Evolutionary conservation across 2,888 invertebrate genomes (phyloP).

Genomic region (Morpho achilles): DNA sequence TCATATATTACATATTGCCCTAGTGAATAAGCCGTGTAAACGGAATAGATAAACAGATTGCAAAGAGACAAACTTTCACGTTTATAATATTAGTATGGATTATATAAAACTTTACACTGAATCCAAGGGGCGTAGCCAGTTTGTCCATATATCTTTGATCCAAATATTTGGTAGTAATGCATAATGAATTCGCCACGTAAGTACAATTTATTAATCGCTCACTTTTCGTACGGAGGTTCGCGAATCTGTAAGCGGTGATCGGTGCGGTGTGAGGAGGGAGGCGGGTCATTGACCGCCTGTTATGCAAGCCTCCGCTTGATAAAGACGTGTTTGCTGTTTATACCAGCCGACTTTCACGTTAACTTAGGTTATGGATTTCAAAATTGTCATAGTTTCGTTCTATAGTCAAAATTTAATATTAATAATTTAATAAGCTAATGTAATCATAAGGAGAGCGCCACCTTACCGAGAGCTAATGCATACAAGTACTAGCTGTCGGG

Average conservation of each 20-base stretch:
- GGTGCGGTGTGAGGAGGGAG: slow-evolving; percentile 24
- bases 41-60: too few species aligned
- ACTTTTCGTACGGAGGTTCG: slow-evolving; percentile 1
- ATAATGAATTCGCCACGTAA: not conserved
- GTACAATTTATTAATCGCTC: slow-evolving; percentile 3
- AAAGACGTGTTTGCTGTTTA: slow-evolving; percentile 22
- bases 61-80: too few species aligned
- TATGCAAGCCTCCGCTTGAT: slow-evolving; percentile 34
- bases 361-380: slow-evolving; percentile 31
- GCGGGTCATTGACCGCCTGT: slow-evolving; percentile 31
- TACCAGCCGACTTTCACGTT: slow-evolving; percentile 28
- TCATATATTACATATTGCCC: too few species aligned
- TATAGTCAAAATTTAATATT: not conserved
- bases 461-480: too few species aligned
- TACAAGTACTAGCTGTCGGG: too few species aligned
- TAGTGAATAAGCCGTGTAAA: too few species aligned
- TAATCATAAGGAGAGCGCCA: too few species aligned
- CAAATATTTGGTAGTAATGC: too few species aligned
- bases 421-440: not conserved
- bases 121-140: too few species aligned
- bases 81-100: too few species aligned
- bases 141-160: too few species aligned
- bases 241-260: slow-evolving; percentile 15
- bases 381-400: slow-evolving; percentile 9
- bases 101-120: too few species aligned